Percentiles rank a stretch among this genome's conserved stretches.
Conservation (phyloP, 2,797 vertebrate genomes). For the Remorina albescens region DNA sequence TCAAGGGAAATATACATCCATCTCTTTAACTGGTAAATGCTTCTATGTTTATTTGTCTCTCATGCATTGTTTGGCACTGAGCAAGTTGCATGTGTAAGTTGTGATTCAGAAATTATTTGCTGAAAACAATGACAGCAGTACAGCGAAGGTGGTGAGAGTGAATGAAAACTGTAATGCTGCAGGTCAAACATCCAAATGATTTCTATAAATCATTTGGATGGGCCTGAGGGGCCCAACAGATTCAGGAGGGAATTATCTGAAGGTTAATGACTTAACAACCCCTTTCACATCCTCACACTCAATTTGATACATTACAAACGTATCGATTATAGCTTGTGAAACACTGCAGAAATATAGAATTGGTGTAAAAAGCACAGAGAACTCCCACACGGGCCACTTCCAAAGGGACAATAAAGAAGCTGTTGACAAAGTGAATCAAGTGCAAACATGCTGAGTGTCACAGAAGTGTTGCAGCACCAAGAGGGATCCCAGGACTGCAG, state of each 20-base stretch:
- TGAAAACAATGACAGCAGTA: background rate
- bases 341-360: background rate
- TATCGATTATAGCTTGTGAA: background rate
- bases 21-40: conserved; percentile 1
- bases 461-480: conserved; percentile 58
- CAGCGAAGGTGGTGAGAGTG: background rate
- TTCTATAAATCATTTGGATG: no score
- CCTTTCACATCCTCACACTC: background rate
- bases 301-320: background rate
- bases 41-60: background rate
- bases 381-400: conserved; percentile 23
- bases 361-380: background rate
- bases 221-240: background rate
- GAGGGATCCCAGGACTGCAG: conserved; percentile 59
- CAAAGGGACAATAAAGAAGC: conserved; percentile 42
- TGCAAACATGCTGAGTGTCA: conserved; percentile 62
- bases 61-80: background rate
- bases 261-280: background rate
- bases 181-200: background rate
- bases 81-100: background rate
- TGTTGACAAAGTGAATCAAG: conserved; percentile 64
- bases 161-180: background rate
- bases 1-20: background rate
- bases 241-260: background rate
- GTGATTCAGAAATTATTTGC: background rate